A percentile compares a stretch with the other conserved stretches of the same genome.
Conservation (phyloP, 2,113 vertebrate genomes). For the Octodon degus region DNA sequence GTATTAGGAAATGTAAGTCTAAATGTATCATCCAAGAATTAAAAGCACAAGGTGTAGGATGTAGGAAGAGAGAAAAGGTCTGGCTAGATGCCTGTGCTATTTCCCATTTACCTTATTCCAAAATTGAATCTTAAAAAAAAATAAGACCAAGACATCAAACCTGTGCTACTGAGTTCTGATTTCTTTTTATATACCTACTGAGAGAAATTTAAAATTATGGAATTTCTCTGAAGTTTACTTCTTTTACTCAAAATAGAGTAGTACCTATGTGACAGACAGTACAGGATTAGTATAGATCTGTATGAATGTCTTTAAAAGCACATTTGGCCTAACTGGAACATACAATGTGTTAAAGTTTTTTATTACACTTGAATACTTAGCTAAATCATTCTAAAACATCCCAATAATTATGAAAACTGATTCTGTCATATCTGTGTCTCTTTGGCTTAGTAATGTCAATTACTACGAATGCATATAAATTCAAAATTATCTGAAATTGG, state of each 20-base stretch:
- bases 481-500: neutral
- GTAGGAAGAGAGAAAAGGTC: neutral
- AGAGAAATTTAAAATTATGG: neutral
- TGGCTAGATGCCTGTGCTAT: accelerated
- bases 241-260: neutral
- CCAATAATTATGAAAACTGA: neutral
- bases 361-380: neutral
- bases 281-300: neutral
- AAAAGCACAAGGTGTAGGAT: neutral
- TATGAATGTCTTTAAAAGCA: neutral
- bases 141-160: neutral
- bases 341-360: neutral
- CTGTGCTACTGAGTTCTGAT: neutral
- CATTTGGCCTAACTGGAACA: neutral
- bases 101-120: neutral
- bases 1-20: neutral
- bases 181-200: neutral
- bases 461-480: neutral
- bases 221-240: neutral
- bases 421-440: neutral
- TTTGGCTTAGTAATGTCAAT: neutral
- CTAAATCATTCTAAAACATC: neutral
- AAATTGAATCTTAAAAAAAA: neutral
- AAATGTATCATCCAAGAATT: accelerated
- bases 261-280: accelerated